Percentiles rank a stretch among this genome's conserved stretches.
Evolutionary conservation across 2,888 invertebrate genomes (phyloP).

Genomic region (Diachrysia chrysitis): DNA sequence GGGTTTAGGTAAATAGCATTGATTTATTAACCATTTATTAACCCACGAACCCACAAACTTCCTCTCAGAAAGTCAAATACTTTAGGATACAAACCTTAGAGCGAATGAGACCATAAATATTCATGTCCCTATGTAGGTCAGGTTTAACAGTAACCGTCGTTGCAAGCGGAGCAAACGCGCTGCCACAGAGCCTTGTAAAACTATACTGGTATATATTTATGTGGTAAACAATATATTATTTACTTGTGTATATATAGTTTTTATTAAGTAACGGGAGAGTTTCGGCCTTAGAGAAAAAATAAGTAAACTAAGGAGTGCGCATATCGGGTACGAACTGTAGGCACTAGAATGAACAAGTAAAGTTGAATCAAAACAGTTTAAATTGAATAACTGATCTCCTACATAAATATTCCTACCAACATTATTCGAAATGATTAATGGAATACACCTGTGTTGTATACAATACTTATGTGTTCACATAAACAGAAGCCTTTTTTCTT

Average conservation of each 20-base stretch:
- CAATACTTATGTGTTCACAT: background rate
- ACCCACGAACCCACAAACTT: background rate
- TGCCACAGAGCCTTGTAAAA: background rate
- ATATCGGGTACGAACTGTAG: too few species aligned
- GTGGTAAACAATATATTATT: background rate
- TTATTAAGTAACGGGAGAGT: too few species aligned
- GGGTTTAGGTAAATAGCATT: too few species aligned
- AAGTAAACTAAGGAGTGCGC: too few species aligned
- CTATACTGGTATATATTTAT: background rate
- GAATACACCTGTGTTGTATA: background rate
- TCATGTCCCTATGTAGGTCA: conserved; percentile 1
- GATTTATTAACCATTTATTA: too few species aligned
- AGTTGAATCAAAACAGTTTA: too few species aligned
- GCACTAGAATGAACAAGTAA: too few species aligned
- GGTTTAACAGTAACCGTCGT: conserved; percentile 1
- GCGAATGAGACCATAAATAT: background rate
- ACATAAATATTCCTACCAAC: background rate
- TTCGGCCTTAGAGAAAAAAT: too few species aligned
- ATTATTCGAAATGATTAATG: background rate
- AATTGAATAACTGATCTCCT: background rate
- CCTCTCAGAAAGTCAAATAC: background rate
- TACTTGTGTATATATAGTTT: too few species aligned
- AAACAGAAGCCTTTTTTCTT: background rate
- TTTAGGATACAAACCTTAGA: background rate
- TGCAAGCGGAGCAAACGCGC: background rate